Base-by-base conservation (phyloP, 2,888 invertebrate genomes). In the Drosophila nigricruria region DNA sequence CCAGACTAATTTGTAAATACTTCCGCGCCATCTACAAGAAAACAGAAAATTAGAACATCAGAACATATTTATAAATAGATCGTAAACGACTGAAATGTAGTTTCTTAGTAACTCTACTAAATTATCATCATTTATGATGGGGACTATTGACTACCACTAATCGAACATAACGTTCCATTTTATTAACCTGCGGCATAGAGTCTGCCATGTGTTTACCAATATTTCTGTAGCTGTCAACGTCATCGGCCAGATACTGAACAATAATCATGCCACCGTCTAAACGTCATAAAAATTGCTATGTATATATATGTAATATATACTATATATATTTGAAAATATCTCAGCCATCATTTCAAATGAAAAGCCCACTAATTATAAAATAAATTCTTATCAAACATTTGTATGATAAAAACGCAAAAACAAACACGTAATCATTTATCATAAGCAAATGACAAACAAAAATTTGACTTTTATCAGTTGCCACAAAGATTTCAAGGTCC, bases 1-100 rank as follows among this genome's bases (percentile, higher is more conserved):
- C 97, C 98, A 98, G 73, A 98, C 96, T 81, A 98, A 93, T 93
- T 98, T 98, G 95, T 98, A 98, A 88, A 98, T 97, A 92, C 98
- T 98, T 47, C 98, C 98, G 80, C 96, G 95, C 98, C 98, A 98
- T 94, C 98, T 98, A 94, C 74, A 95, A 58, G 36, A 6, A 27
- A 27, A 12, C 6, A 16, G 20, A 34, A 5, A 30, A 45, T 9
- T 9, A 38, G 9, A 20, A 23, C 10, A 27, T 54, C 45, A 20
- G 23, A 58, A 63, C 63, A 63, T 45, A 12, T 20, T 53, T 74
- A 73, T 58, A 68, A 73, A 58, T 75, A 73, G 52, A 30, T 16
- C 12, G 16, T 6, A 18, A 2, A 40, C 16, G 14, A 27, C 40
- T 34, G 4, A 18, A 16, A 0, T 5, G 4, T n/a, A 10, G 45